phyloP scores from a whole-genome alignment of 2,888 invertebrate genomes.

The Hemistola chrysoprasaria region DNA sequence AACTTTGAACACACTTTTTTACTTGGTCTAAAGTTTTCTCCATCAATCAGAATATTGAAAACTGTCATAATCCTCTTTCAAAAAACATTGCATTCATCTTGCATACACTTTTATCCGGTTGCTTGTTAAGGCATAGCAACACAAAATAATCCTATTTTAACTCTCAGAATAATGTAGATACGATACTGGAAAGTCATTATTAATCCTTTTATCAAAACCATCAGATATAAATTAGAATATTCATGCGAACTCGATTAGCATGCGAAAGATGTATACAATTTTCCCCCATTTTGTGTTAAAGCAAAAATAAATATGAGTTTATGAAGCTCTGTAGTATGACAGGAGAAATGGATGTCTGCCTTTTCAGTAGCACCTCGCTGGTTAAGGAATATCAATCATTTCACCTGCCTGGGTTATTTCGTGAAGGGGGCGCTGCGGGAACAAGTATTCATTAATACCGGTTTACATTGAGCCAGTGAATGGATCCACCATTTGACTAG shows the following conservation, averaged over 20 bases:
- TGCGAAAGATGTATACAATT: slow-evolving; percentile 2
- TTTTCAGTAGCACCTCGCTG: slow-evolving; percentile 18
- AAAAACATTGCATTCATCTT: no score
- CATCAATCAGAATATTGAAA: no score
- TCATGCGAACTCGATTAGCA: slow-evolving; percentile 11
- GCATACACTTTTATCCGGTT: no score
- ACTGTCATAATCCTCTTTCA: no score
- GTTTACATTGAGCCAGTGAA: no score
- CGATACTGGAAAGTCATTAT: no score
- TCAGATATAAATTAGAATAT: slow-evolving; percentile 7
- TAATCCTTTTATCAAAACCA: neutral
- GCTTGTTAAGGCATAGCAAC: no score
- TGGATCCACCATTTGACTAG: no score
- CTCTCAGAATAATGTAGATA: no score
- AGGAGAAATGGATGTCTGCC: slow-evolving; percentile 12
- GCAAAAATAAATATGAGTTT: slow-evolving; percentile 7
- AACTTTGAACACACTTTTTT: no score
- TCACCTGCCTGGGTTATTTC: slow-evolving; percentile 2
- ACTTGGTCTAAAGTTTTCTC: no score
- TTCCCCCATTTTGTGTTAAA: slow-evolving; percentile 1
- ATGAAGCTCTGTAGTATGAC: slow-evolving; percentile 11
- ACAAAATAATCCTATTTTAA: no score
- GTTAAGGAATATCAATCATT: slow-evolving; percentile 23
- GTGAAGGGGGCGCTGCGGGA: neutral
- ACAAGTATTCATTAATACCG: slow-evolving; percentile 7